These are phyloP conservation scores for Torymus tubicola DNA, from an alignment of 2,888 invertebrate species.

Conservation along the genomic window DNA sequence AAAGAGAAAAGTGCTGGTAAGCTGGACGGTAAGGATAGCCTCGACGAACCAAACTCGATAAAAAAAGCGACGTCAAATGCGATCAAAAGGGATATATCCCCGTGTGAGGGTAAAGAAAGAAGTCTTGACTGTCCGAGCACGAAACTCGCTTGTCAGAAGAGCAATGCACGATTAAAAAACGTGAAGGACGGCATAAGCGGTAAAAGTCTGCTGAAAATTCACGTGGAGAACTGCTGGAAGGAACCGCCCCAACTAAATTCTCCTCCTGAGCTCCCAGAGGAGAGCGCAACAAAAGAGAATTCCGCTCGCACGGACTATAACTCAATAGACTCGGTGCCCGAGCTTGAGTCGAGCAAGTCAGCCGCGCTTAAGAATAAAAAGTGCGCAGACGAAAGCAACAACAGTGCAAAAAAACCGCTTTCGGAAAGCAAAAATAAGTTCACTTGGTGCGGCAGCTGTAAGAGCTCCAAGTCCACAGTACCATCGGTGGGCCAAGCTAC, in stretches of 20 bases:
- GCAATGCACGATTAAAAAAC: constrained; percentile 6
- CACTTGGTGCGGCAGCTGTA: constrained; percentile 57
- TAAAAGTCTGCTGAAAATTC: constrained; percentile 61
- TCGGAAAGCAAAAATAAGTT: constrained; percentile 47
- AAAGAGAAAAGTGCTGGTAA: constrained; percentile 37
- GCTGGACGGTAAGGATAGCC: background rate
- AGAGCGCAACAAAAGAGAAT: constrained; percentile 3
- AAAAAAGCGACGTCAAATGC: background rate
- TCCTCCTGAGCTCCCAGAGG: background rate
- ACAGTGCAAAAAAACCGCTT: constrained; percentile 1
- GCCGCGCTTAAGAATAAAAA: background rate
- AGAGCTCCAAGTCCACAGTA: constrained; percentile 16
- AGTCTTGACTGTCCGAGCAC: constrained; percentile 50
- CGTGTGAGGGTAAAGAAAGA: constrained; percentile 50
- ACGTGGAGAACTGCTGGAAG: constrained; percentile 67
- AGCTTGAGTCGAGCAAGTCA: background rate
- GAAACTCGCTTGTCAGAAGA: constrained; percentile 21
- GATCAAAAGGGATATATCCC: constrained; percentile 6
- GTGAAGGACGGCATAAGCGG: background rate
- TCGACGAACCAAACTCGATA: background rate
- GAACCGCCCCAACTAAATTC: background rate
- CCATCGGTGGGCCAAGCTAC: constrained; percentile 12
- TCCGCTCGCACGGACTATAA: background rate
- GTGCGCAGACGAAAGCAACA: background rate
- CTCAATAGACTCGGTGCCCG: constrained; percentile 5